These are phyloP conservation scores for Leptopilina drosophilae DNA, from an alignment of 2,888 invertebrate genomes.

Conservation along the genomic window DNA sequence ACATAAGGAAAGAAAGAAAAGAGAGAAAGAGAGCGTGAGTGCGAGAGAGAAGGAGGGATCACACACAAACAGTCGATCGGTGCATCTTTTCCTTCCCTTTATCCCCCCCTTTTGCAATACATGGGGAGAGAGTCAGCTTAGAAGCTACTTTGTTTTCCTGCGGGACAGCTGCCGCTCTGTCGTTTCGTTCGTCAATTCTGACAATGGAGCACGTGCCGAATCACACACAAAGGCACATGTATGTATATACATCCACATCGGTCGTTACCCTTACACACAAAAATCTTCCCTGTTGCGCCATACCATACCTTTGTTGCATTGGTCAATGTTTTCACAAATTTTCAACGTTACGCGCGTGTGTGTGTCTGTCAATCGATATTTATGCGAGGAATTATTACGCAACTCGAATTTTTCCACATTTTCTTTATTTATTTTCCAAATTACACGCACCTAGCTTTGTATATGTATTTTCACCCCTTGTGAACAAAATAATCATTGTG, in stretches of 20 bases:
- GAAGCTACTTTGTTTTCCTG: slow-evolving; percentile 41
- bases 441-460: background rate
- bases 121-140: slow-evolving; percentile 32
- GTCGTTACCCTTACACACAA: slow-evolving; percentile 26
- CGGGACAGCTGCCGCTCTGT: slow-evolving; percentile 31
- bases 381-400: slow-evolving; percentile 17
- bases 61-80: slow-evolving; percentile 25
- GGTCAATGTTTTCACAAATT: slow-evolving; percentile 31
- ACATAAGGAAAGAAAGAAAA: slow-evolving; percentile 32
- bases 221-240: slow-evolving; percentile 31
- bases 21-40: slow-evolving; percentile 9
- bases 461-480: background rate
- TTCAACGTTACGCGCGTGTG: slow-evolving; percentile 25
- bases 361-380: slow-evolving; percentile 23
- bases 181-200: slow-evolving; percentile 35
- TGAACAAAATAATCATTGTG: too few relatives aligned
- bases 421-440: slow-evolving; percentile 6
- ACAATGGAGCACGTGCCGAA: slow-evolving; percentile 41
- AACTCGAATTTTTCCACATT: background rate
- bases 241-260: background rate
- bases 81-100: slow-evolving; percentile 20
- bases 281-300: slow-evolving; percentile 29
- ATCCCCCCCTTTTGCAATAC: background rate
- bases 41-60: slow-evolving; percentile 24
- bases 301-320: slow-evolving; percentile 13